Conservation (phyloP, 2,797 vertebrate species). For the Oreortyx pictus region DNA sequence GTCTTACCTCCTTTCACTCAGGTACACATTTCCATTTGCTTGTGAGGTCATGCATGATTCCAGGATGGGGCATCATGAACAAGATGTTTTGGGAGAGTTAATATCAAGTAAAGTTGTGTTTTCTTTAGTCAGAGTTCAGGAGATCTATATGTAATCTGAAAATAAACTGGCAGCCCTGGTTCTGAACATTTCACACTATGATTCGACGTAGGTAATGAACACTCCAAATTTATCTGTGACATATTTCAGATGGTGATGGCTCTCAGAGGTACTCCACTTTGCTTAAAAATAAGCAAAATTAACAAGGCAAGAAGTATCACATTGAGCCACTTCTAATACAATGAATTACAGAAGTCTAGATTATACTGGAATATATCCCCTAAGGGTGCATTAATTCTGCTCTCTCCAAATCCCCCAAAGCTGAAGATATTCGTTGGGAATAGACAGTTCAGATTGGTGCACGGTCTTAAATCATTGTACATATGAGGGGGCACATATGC, state of each 20-base stretch:
- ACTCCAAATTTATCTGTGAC: neutral
- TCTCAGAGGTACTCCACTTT: constrained; percentile 14
- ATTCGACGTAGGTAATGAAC: neutral
- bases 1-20: neutral
- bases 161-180: neutral
- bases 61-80: neutral
- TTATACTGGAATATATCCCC: neutral
- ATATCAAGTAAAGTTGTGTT: neutral
- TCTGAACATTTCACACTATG: neutral
- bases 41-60: accelerated
- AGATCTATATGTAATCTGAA: neutral
- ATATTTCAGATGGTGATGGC: neutral
- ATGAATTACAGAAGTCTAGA: constrained; percentile 10
- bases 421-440: constrained; percentile 18
- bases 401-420: neutral
- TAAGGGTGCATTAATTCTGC: neutral
- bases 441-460: neutral
- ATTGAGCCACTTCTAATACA: neutral
- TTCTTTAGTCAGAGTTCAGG: neutral
- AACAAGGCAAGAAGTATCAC: constrained; percentile 5
- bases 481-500: neutral
- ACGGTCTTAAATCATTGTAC: neutral
- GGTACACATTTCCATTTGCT: accelerated
- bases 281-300: neutral
- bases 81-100: neutral